Percentiles rank a stretch among this genome's conserved stretches.
Conservation (phyloP, 2,797 vertebrate genomes). For the Hydrocynus forskahlii region DNA sequence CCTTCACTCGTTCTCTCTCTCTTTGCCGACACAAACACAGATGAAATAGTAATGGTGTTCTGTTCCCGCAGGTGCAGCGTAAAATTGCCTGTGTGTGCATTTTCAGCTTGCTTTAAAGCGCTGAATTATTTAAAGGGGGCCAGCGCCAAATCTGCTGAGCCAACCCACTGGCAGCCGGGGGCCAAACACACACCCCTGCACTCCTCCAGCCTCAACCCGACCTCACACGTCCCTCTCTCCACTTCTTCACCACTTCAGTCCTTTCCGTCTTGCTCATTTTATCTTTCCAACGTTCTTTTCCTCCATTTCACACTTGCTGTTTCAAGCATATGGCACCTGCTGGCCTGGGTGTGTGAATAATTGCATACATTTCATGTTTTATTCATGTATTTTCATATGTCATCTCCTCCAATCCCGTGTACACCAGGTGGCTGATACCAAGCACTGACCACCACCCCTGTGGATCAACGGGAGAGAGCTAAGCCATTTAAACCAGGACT, state of each 20-base stretch:
- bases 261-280: background rate
- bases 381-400: background rate
- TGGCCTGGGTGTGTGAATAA: background rate
- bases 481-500: background rate
- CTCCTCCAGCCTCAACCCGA: background rate
- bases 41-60: slow-evolving; percentile 14
- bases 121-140: slow-evolving; percentile 37
- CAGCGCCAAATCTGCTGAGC: background rate
- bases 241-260: background rate
- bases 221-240: background rate
- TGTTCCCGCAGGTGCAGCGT: slow-evolving; percentile 14
- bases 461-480: background rate
- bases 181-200: background rate
- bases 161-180: background rate
- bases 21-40: slow-evolving; percentile 15
- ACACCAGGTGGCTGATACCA: background rate
- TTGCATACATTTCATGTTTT: background rate
- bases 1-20: background rate
- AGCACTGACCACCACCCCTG: background rate
- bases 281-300: background rate
- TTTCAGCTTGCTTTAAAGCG: slow-evolving; percentile 21
- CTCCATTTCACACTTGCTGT: background rate
- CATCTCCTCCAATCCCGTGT: background rate
- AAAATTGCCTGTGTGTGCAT: slow-evolving; percentile 17
- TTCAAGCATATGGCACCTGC: background rate